phyloP scores from a whole-genome alignment of 2,113 vertebrate genomes.

The Corythornis vintsioides region DNA sequence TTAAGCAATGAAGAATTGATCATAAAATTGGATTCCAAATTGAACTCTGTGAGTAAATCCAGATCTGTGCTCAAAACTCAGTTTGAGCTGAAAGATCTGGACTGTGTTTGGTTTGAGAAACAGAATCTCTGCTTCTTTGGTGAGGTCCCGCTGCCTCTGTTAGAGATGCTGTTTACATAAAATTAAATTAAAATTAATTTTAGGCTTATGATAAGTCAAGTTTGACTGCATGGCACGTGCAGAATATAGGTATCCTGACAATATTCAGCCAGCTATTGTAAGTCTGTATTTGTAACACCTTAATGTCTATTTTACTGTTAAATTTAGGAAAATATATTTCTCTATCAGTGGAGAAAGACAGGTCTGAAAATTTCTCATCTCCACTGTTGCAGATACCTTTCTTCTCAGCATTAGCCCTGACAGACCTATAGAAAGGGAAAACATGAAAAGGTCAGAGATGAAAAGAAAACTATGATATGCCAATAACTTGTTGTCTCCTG shows the following conservation, averaged over 20 bases:
- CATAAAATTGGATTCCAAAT: constrained; percentile 36
- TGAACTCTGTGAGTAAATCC: constrained; percentile 6
- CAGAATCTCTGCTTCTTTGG: neutral
- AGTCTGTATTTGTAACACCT: neutral
- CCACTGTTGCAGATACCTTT: neutral
- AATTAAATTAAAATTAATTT: neutral
- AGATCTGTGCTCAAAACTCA: neutral
- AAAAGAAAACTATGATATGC: neutral
- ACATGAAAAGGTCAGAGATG: neutral
- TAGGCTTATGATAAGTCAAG: neutral
- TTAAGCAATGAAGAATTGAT: constrained; percentile 61
- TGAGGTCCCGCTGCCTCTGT: neutral
- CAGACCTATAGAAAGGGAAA: neutral
- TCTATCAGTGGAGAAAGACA: neutral
- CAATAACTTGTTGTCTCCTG: accelerated
- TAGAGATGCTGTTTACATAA: neutral
- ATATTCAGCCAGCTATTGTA: neutral
- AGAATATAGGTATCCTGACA: neutral
- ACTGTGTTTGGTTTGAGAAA: neutral
- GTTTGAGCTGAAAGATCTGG: neutral
- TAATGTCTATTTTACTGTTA: neutral
- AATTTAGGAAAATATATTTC: neutral
- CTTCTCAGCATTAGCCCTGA: neutral
- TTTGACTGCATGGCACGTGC: neutral
- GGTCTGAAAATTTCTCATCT: neutral